Percentiles rank a stretch among this genome's conserved stretches.
Conservation (phyloP, 1,140 invertebrate species). For the Cheumatopsyche charites region DNA sequence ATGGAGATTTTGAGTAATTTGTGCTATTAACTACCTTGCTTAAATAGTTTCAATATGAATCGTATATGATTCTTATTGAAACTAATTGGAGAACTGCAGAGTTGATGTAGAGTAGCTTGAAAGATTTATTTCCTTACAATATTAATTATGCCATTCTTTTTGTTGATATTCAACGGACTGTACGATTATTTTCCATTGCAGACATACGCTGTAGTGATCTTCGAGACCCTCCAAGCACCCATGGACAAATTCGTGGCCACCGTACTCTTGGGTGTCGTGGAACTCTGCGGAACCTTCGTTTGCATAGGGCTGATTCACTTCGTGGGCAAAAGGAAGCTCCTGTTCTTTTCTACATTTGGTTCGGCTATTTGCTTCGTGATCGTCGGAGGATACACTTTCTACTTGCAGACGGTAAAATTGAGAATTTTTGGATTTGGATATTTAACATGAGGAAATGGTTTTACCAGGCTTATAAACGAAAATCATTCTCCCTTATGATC, state of each 20-base stretch:
- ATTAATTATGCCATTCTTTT: conserved; percentile 4
- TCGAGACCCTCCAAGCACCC: conserved; percentile 69
- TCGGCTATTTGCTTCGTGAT: conserved; percentile 67
- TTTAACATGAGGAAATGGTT: background rate
- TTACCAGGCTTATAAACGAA: no score
- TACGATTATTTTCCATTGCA: no score
- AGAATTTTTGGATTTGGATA: conserved; percentile 34
- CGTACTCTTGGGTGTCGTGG: conserved; percentile 69
- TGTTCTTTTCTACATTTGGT: conserved; percentile 69
- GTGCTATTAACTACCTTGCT: no score
- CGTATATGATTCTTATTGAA: no score
- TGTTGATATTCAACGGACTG: no score
- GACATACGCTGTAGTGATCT: conserved; percentile 76
- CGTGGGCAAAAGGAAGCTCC: conserved; percentile 71
- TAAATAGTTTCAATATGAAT: no score
- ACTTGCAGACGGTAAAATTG: conserved; percentile 53
- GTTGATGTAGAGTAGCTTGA: no score
- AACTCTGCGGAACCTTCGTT: conserved; percentile 67
- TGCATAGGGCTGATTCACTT: conserved; percentile 71
- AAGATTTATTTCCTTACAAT: no score
- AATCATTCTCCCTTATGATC: no score
- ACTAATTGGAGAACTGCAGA: no score
- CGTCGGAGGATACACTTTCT: conserved; percentile 64
- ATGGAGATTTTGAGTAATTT: no score
- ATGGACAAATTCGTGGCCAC: conserved; percentile 76